Evolutionary conservation across 2,888 invertebrate genomes (phyloP).

Genomic region (Macrosoma leucophasiata): DNA sequence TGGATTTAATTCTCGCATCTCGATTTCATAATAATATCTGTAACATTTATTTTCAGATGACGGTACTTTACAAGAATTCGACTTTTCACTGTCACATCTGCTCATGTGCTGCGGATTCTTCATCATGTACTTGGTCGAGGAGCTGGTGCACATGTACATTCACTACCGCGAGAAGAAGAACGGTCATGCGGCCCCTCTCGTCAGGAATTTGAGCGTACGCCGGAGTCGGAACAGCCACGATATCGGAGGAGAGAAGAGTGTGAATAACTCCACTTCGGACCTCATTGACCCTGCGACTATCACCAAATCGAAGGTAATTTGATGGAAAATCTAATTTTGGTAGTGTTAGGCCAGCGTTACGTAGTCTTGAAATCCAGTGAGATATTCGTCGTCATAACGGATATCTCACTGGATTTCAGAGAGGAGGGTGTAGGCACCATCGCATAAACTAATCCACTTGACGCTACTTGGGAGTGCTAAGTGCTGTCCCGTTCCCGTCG

Average conservation of each 20-base stretch:
- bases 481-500: too few relatives aligned
- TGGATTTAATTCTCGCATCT: too few relatives aligned
- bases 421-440: too few relatives aligned
- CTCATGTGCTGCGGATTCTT: conserved; percentile 86
- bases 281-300: conserved; percentile 48
- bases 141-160: conserved; percentile 83
- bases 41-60: conserved; percentile 39
- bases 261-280: conserved; percentile 62
- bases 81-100: conserved; percentile 80
- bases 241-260: conserved; percentile 41
- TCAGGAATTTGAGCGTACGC: conserved; percentile 61
- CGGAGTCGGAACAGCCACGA: conserved; percentile 38
- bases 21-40: too few relatives aligned
- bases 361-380: too few relatives aligned
- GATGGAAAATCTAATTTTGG: too few relatives aligned
- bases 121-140: conserved; percentile 87
- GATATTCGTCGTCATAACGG: too few relatives aligned
- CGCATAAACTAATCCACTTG: too few relatives aligned
- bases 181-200: conserved; percentile 44
- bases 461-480: too few relatives aligned
- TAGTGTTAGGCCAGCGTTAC: too few relatives aligned
- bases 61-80: conserved; percentile 62
- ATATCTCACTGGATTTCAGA: too few relatives aligned
- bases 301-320: conserved; percentile 37
- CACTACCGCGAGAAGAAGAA: conserved; percentile 63